phyloP scores from a whole-genome alignment of 2,113 vertebrate species.

The Formicarius rufipectus region DNA sequence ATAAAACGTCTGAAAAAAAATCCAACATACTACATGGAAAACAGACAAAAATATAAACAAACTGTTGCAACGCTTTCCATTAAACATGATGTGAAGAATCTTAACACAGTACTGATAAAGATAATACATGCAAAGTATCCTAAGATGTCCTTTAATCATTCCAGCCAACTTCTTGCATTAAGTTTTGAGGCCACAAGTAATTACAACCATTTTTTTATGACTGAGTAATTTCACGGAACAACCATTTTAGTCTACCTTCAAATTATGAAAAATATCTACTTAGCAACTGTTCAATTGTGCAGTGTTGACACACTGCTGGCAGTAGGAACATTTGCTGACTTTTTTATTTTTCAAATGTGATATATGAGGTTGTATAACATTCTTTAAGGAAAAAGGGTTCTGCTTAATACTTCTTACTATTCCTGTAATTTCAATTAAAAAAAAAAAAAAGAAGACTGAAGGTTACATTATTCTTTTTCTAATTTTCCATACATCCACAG shows the following conservation, averaged over 20 bases:
- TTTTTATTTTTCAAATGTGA: slow-evolving; percentile 13
- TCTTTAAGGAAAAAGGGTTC: not conserved
- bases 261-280: slow-evolving; percentile 4
- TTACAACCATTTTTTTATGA: not conserved
- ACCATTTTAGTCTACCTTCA: not conserved
- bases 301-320: not conserved
- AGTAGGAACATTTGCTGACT: not conserved
- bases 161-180: not conserved
- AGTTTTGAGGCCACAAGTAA: not conserved
- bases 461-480: not conserved
- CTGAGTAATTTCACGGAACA: slow-evolving; percentile 4
- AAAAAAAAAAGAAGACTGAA: not conserved
- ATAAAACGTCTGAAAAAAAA: not conserved
- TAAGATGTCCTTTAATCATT: not conserved
- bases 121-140: not conserved
- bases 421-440: not conserved
- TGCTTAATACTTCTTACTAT: not conserved
- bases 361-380: not conserved
- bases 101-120: not conserved
- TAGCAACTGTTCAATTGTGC: not conserved
- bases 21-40: not conserved
- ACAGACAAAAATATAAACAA: not conserved
- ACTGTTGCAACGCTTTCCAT: not conserved
- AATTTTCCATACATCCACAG: not conserved
- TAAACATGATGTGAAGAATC: not conserved